A percentile compares a stretch with the other conserved stretches of the same genome.
These are phyloP conservation scores for Drosophila nigricruria DNA, from an alignment of 2,888 invertebrate species.

Conservation along the genomic window DNA sequence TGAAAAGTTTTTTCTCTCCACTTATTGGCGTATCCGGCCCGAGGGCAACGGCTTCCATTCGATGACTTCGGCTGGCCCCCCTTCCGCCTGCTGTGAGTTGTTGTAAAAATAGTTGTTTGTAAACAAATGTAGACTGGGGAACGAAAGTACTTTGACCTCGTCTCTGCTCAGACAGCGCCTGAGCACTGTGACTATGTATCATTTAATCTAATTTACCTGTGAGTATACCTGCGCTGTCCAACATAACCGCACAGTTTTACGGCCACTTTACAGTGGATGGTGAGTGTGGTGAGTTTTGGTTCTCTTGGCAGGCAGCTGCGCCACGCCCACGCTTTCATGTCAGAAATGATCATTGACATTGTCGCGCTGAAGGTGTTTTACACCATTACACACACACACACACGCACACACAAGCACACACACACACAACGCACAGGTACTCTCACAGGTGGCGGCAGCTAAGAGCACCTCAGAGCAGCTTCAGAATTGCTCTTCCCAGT, in stretches of 20 bases:
- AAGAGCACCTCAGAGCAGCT: conserved; percentile 48
- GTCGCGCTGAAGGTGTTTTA: conserved; percentile 74
- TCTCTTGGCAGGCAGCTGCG: conserved; percentile 57
- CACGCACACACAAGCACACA: conserved; percentile 14
- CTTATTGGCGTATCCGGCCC: conserved; percentile 40
- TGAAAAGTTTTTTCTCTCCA: conserved; percentile 29
- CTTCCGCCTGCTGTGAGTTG: conserved; percentile 21
- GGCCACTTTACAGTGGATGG: conserved; percentile 38
- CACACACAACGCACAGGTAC: conserved; percentile 29
- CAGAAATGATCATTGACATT: conserved; percentile 79
- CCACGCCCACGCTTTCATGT: conserved; percentile 67
- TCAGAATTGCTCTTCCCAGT: conserved; percentile 51
- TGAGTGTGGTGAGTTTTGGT: conserved; percentile 48
- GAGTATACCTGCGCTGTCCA: conserved; percentile 2
- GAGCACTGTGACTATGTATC: conserved; percentile 23
- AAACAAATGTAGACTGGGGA: conserved; percentile 48
- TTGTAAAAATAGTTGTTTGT: conserved; percentile 52
- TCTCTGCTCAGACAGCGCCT: conserved; percentile 26
- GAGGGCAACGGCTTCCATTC: conserved; percentile 58
- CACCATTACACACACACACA: conserved; percentile 35
- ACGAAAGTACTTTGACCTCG: conserved; percentile 66
- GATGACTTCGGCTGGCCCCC: conserved; percentile 21
- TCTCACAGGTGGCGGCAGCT: conserved; percentile 64
- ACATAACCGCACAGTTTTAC: conserved; percentile 48
- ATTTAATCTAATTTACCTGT: conserved; percentile 44